Conservation (phyloP, 2,888 invertebrate species). For the Uloborus plumipes region DNA sequence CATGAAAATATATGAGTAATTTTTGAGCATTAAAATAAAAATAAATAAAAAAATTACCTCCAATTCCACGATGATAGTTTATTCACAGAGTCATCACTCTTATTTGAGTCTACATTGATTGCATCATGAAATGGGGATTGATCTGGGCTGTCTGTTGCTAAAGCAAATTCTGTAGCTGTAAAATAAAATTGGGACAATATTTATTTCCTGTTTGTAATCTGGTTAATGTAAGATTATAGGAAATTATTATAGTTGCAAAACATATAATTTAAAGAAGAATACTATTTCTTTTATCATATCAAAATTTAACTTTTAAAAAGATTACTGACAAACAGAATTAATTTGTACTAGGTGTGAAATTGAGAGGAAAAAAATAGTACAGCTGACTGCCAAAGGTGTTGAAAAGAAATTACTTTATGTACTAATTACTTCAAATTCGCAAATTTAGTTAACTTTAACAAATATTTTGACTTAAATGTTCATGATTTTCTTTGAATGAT, state of each 20-base stretch:
- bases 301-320: not conserved
- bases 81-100: constrained; percentile 23
- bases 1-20: not conserved
- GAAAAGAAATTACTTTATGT: too few relatives aligned
- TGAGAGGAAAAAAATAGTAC: too few relatives aligned
- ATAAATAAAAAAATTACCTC: constrained; percentile 34
- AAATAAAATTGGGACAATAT: not conserved
- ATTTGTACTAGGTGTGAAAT: too few relatives aligned
- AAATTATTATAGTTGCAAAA: too few relatives aligned
- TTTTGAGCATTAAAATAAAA: too few relatives aligned
- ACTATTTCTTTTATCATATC: not conserved
- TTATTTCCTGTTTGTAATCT: not conserved
- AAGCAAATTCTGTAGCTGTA: constrained; percentile 32
- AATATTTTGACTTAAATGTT: too few relatives aligned
- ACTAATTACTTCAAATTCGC: too few relatives aligned
- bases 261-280: not conserved
- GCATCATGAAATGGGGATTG: constrained; percentile 46
- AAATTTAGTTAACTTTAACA: too few relatives aligned
- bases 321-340: too few relatives aligned
- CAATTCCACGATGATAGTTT: constrained; percentile 46
- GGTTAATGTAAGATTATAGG: too few relatives aligned
- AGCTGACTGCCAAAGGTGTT: too few relatives aligned
- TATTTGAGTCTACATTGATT: not conserved
- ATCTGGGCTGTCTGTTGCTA: constrained; percentile 55
- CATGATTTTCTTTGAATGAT: too few relatives aligned